A percentile compares a stretch with the other conserved stretches of the same genome.
Evolutionary conservation across 2,888 invertebrate genomes (phyloP).

Genomic region (Chrysolina haemoptera): DNA sequence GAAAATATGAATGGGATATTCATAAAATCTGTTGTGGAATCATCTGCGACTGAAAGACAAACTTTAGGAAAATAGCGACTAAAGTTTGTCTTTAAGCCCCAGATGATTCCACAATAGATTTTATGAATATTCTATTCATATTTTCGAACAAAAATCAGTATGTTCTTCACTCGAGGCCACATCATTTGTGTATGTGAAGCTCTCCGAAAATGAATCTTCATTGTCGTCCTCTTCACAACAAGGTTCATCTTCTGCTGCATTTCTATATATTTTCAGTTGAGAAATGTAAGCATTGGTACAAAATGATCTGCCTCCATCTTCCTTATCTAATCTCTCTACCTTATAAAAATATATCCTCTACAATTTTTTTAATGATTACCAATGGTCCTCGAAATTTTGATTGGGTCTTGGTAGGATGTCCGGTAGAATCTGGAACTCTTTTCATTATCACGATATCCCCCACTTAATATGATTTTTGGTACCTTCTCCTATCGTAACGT

Average conservation of each 20-base stretch:
- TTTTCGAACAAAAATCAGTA: too few relatives aligned
- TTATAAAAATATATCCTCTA: neutral
- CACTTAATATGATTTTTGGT: neutral
- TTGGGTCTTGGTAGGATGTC: neutral
- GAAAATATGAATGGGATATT: too few relatives aligned
- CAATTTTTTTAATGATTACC: neutral
- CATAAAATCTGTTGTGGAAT: too few relatives aligned
- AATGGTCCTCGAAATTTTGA: neutral
- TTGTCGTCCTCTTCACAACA: neutral
- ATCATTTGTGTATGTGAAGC: too few relatives aligned
- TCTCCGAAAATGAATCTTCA: too few relatives aligned
- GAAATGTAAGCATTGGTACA: neutral
- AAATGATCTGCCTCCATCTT: neutral
- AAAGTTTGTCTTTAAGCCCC: too few relatives aligned
- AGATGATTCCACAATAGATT: too few relatives aligned
- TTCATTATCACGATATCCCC: conserved; percentile 7
- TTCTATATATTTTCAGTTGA: neutral
- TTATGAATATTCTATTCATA: too few relatives aligned
- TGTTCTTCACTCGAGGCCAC: too few relatives aligned
- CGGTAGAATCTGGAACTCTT: neutral
- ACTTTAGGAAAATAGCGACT: too few relatives aligned
- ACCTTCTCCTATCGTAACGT: neutral
- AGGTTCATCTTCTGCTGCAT: neutral
- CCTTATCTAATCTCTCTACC: neutral
- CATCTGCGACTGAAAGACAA: too few relatives aligned